Base-by-base conservation (phyloP, 2,797 vertebrate species). In the Bovichtus variegatus region DNA sequence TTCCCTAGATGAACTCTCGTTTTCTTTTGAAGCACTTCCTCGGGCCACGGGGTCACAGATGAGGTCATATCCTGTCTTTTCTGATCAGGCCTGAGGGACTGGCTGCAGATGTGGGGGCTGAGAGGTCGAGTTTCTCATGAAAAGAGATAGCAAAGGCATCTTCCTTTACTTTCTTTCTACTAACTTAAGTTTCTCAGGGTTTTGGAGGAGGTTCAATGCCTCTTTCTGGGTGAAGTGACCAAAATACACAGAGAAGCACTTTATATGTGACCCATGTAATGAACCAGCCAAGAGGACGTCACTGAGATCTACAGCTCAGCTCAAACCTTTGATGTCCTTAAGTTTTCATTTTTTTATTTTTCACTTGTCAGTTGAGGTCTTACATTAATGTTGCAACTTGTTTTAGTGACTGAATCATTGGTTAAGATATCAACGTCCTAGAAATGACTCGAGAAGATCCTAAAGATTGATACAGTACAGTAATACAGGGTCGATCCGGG, bases 41-140 rank as follows among this genome's bases (percentile, higher is more conserved):
- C 61, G 67, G 94, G 91, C 87, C 86, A 0, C 27, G 1, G 83
- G 89, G 90, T 87, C 88, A 81, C 74, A 38, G 57, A 92, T 93
- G 93, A 92, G 91, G 93, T 95, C 94, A 95, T 82, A 95, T 95
- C 94, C 95, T 91, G 92, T 91, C 91, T 92, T 77, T 87, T 89
- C 77, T 90, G 91, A 93, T 93, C 90, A 88, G 83, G 88, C 92
- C 90, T 89, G 87, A 90, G 93, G 92, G 93, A 94, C 86, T 46
- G 85, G 76, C 90, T 80, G 91, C 91, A 94, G 93, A 94, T 94
- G 91, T 91, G 47, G 34, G 51, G 60, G 83, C 74, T 66, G 74
- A 77, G 84, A 87, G 91, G 90, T 93, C 76, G 58, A 47, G 43
- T 29, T 76, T 80, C 85, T 89, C 87, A 72, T 87, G 90, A 80